These are phyloP conservation scores for Grus americana DNA, from an alignment of 2,113 vertebrate genomes.

Conservation along the genomic window DNA sequence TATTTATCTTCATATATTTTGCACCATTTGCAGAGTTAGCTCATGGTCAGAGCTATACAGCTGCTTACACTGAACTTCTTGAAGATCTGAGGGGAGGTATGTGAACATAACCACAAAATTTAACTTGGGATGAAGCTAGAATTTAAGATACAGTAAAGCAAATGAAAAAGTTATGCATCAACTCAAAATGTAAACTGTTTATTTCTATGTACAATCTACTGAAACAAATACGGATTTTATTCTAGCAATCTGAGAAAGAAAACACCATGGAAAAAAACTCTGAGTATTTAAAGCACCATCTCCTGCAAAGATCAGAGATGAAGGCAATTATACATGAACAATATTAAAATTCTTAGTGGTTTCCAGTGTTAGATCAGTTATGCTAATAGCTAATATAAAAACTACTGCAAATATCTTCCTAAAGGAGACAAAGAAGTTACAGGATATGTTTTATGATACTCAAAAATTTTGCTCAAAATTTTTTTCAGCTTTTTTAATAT, in stretches of 20 bases:
- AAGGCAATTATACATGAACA: constrained; percentile 22
- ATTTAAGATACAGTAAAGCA: constrained; percentile 31
- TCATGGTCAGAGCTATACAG: constrained; percentile 6
- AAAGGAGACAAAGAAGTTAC: background rate
- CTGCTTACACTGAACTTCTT: background rate
- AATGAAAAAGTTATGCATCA: constrained; percentile 26
- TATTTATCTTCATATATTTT: background rate
- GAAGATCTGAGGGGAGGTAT: background rate
- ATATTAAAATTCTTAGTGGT: constrained; percentile 22
- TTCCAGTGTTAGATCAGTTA: background rate
- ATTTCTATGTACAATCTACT: background rate
- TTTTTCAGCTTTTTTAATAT: background rate
- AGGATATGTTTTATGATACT: background rate
- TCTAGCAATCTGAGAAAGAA: constrained; percentile 9
- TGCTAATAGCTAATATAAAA: background rate
- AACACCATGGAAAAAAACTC: constrained; percentile 1
- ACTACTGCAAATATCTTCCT: background rate
- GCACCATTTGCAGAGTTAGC: background rate
- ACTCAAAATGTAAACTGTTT: constrained; percentile 30
- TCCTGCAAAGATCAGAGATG: constrained; percentile 53
- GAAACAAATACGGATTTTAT: constrained; percentile 25
- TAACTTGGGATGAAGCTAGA: constrained; percentile 19
- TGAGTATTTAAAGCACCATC: constrained; percentile 16
- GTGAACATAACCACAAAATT: constrained; percentile 24
- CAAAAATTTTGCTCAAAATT: background rate